Evolutionary conservation across 1,140 invertebrate genomes (phyloP).

Genomic region (Dufourea novaeangliae): DNA sequence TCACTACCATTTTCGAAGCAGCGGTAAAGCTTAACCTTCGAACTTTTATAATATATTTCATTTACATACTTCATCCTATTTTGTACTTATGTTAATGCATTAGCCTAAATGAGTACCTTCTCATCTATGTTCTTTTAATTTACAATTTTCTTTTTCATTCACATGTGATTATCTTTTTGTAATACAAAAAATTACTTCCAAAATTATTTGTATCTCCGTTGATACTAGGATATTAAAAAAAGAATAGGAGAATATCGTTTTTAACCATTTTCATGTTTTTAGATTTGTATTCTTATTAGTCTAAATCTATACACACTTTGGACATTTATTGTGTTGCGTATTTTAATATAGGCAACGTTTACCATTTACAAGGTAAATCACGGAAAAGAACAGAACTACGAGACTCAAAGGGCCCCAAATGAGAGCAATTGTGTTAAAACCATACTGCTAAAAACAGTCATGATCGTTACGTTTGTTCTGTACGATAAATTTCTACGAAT

Average conservation of each 20-base stretch:
- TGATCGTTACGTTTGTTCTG: conserved; percentile 42
- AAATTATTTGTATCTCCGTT: conserved; percentile 30
- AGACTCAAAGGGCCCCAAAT: background rate
- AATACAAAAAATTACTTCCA: conserved; percentile 39
- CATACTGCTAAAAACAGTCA: conserved; percentile 29
- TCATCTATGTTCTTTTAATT: conserved; percentile 37
- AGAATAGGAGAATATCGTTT: conserved; percentile 42
- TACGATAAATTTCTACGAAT: conserved; percentile 28
- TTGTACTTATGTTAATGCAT: conserved; percentile 61
- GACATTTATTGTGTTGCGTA: conserved; percentile 29
- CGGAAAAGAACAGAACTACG: conserved; percentile 7
- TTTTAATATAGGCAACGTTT: conserved; percentile 1
- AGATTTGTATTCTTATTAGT: conserved; percentile 38
- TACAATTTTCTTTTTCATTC: conserved; percentile 23
- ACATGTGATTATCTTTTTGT: conserved; percentile 8
- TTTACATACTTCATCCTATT: conserved; percentile 45
- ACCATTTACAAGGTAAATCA: background rate
- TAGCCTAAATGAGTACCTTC: conserved; percentile 41
- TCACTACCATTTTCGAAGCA: conserved; percentile 12
- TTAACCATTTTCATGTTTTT: conserved; percentile 24
- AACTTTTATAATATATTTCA: conserved; percentile 43
- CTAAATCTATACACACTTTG: conserved; percentile 58
- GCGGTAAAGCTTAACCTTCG: conserved; percentile 19
- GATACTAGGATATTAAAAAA: conserved; percentile 23
- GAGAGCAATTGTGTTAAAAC: background rate